These are phyloP conservation scores for Redunca redunca DNA, from an alignment of 2,113 vertebrate genomes.

Conservation along the genomic window DNA sequence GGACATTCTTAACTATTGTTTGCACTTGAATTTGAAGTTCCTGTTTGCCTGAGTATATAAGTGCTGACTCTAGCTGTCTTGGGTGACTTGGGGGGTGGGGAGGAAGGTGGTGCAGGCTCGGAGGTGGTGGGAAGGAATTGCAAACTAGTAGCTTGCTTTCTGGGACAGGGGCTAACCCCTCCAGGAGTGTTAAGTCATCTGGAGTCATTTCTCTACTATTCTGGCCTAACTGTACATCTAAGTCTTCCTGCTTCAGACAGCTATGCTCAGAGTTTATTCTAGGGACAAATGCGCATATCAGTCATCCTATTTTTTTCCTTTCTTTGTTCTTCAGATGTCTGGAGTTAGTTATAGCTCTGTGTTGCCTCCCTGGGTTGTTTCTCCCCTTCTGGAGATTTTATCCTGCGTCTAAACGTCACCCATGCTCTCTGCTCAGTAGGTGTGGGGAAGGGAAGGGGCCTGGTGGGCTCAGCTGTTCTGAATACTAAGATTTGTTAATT, in stretches of 20 bases:
- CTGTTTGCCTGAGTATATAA: neutral
- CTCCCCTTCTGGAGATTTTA: neutral
- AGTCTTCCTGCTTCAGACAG: neutral
- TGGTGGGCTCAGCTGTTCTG: neutral
- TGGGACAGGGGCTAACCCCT: neutral
- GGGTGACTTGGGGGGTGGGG: neutral
- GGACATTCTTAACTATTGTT: conserved; percentile 33
- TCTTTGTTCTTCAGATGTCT: neutral
- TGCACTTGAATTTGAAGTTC: conserved; percentile 40
- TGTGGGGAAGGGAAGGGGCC: neutral
- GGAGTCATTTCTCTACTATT: neutral
- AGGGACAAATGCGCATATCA: neutral
- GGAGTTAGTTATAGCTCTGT: neutral
- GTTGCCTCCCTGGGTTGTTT: neutral
- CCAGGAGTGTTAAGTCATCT: neutral
- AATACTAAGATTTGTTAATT: conserved; percentile 16
- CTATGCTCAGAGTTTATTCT: conserved; percentile 12
- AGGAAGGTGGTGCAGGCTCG: neutral
- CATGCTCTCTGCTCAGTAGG: neutral
- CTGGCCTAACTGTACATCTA: neutral
- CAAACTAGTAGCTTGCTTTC: neutral
- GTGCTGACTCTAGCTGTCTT: neutral
- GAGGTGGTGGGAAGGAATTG: neutral
- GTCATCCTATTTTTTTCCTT: neutral
- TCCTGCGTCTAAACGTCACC: neutral